Evolutionary conservation across 2,113 vertebrate species (phyloP).

Genomic region (Lophotis ruficrista): DNA sequence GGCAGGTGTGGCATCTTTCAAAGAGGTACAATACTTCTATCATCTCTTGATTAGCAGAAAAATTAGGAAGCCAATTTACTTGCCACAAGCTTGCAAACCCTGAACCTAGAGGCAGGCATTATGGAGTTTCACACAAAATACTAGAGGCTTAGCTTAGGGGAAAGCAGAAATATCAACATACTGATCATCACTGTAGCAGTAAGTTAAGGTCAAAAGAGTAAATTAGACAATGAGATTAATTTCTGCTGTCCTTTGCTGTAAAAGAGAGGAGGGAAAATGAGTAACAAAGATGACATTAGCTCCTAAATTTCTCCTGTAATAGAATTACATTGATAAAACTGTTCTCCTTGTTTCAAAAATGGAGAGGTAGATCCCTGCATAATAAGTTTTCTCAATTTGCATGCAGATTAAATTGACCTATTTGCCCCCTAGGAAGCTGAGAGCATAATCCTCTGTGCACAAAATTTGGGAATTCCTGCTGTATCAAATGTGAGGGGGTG

Average conservation of each 20-base stretch:
- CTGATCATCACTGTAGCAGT: not conserved
- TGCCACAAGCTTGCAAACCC: not conserved
- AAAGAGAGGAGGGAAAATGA: not conserved
- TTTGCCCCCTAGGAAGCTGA: not conserved
- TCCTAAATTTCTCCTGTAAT: not conserved
- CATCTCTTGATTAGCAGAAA: not conserved
- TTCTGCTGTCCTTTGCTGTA: not conserved
- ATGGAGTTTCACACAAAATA: not conserved
- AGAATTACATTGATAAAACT: not conserved
- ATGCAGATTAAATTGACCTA: constrained; percentile 12
- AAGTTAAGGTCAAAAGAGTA: not conserved
- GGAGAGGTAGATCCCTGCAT: not conserved
- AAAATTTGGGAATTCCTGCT: not conserved
- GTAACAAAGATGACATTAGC: not conserved
- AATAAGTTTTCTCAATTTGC: not conserved
- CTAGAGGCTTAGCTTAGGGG: not conserved
- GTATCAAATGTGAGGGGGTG: not conserved
- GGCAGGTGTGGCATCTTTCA: not conserved
- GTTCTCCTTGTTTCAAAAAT: not conserved
- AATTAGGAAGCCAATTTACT: not conserved
- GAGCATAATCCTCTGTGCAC: not conserved
- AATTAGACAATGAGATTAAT: not conserved
- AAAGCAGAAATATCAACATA: not conserved
- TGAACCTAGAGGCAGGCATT: not conserved
- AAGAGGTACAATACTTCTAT: not conserved